A percentile compares a stretch with the other conserved stretches of the same genome.
Evolutionary conservation across 2,113 vertebrate species (phyloP).

Genomic region (Scolopax mira): DNA sequence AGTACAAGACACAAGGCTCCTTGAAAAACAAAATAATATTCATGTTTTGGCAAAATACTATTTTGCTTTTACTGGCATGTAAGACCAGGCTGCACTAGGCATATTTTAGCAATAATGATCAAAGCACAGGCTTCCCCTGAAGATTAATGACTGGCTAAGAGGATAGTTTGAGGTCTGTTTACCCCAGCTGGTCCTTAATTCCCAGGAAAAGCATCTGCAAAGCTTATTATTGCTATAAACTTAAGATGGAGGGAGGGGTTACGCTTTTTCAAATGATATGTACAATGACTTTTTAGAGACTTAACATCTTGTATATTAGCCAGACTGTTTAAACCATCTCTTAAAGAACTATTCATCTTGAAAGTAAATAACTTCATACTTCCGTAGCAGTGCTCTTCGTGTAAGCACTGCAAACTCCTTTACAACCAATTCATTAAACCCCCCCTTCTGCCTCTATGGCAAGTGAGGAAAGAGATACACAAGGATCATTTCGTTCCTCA

Average conservation of each 20-base stretch:
- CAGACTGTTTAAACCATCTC: conserved; percentile 40
- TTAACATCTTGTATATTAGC: conserved; percentile 37
- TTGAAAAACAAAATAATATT: conserved; percentile 48
- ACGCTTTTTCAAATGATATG: conserved; percentile 2
- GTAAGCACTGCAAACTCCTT: background rate
- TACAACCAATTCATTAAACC: background rate
- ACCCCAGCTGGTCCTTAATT: conserved; percentile 67
- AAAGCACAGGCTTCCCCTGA: conserved; percentile 65
- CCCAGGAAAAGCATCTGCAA: conserved; percentile 65
- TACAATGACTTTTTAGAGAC: conserved; percentile 42
- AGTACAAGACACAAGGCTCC: conserved; percentile 15
- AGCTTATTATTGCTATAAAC: conserved; percentile 63
- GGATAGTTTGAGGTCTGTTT: conserved; percentile 70
- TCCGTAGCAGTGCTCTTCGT: background rate
- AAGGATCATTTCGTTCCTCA: background rate
- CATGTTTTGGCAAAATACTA: conserved; percentile 55
- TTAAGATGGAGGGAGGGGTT: conserved; percentile 31
- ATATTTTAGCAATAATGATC: conserved; percentile 70
- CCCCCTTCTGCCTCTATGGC: rapidly evolving
- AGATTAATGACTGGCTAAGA: conserved; percentile 69
- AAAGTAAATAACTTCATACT: conserved; percentile 35
- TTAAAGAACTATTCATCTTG: conserved; percentile 50
- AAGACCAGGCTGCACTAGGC: conserved; percentile 28
- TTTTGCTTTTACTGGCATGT: conserved; percentile 52
- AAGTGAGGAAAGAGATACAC: background rate